These are phyloP conservation scores for Corbicula japonica DNA, from an alignment of 2,888 invertebrate genomes.

Conservation along the genomic window DNA sequence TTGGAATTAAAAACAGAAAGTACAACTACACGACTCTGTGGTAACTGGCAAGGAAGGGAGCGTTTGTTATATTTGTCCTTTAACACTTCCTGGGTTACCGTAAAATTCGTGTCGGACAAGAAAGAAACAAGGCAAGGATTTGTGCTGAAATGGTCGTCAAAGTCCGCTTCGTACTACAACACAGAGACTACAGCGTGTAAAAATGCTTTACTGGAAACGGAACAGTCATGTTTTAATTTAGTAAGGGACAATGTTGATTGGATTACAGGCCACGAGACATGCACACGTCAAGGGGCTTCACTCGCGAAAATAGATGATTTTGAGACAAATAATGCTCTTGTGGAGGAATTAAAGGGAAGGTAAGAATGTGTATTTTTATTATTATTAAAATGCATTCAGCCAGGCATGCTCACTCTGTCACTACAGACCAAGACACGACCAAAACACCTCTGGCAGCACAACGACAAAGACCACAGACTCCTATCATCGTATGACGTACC, in stretches of 20 bases:
- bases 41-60: conserved; percentile 70
- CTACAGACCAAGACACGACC: background rate
- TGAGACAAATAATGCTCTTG: conserved; percentile 56
- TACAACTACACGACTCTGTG: conserved; percentile 64
- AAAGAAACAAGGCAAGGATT: conserved; percentile 63
- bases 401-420: background rate
- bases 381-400: background rate
- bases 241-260: conserved; percentile 57
- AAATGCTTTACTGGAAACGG: conserved; percentile 48
- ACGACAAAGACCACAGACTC: no score
- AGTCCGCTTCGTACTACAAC: background rate
- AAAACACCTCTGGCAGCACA: background rate
- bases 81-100: conserved; percentile 36
- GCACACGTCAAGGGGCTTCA: conserved; percentile 63
- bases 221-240: conserved; percentile 64
- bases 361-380: conserved; percentile 22
- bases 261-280: conserved; percentile 67
- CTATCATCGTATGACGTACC: no score
- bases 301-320: conserved; percentile 64
- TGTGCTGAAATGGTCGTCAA: conserved; percentile 65
- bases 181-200: conserved; percentile 35
- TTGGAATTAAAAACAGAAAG: conserved; percentile 66
- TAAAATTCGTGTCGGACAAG: conserved; percentile 69
- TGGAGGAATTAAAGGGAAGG: conserved; percentile 56
- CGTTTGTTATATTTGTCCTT: conserved; percentile 67